Evolutionary conservation across 2,113 vertebrate genomes (phyloP), one percentile per base, ranked within the genome.

Genomic region (Mohoua ochrocephala): DNA sequence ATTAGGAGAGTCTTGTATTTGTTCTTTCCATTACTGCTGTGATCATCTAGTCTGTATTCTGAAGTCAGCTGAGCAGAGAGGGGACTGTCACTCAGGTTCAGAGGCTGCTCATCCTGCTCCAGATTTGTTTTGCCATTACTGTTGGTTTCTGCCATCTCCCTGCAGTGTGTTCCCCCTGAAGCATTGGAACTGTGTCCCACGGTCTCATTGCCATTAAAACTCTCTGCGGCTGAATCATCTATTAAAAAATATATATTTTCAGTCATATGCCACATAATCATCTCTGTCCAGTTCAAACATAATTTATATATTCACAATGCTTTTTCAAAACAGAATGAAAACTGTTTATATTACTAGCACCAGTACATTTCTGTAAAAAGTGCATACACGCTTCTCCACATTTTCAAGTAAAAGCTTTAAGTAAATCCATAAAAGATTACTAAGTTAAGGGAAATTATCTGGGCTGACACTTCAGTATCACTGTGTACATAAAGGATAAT

Each of bases 141-240:
- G 95, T 98, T 98, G 96, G 97, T 95, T 96, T 98, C 98, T 45
- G 97, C 97, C 91, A 97, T 97, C 96, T 98, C 98, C 98, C 98
- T 98, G 97, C 98, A 94, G 93, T 98, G 98, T 95, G 97, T 82
- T 98, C 97, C 98, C 95, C 98, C 98, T 89, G 98, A 98, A 98
- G 97, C 91, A 88, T 96, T 47, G 69, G 98, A 98, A 96, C 97
- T 97, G 84, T 98, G 98, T 92, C 98, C 98, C 97, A 98, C 94
- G 80, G 98, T 97, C 93, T 99, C 98, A 93, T 98, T 98, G 93
- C 98, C 98, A 92, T 98, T 99, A 97, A 98, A 98, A 96, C 98
- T 98, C 94, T 99, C 98, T 91, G 98, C 98, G 6, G 98, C 98
- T 95, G 98, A 99, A 97, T 99, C 98, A 98, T 99, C 98, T 99